Evolutionary conservation across 1,140 invertebrate genomes (phyloP), one percentile per base, ranked within the genome.

Genomic region (Aphaenogaster ashmeadi): DNA sequence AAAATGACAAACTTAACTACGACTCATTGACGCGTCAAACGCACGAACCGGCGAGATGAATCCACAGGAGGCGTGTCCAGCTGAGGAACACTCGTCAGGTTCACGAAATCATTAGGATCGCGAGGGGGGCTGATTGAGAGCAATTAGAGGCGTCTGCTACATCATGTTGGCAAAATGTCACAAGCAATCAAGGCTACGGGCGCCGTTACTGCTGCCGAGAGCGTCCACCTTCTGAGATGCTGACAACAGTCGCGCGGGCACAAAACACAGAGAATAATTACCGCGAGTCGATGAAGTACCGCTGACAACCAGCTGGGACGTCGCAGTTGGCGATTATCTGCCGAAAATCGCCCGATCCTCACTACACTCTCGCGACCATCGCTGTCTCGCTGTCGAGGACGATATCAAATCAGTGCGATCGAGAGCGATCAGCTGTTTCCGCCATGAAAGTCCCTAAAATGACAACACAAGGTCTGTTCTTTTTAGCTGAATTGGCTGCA

Each of bases 101-200:
- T 27, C 62, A 41, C 56, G 41, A 60, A 77, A 79, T 88, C 56
- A 56, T 52, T 60, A 54, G 60, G n/a, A 8, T 11, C 8, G 50
- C 60, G 47, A 64, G 38, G 47, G 66, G 38, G 81, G 44, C 41
- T 54, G 83, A 91, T 80, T 67, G 83, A 86, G 75, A 91, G 67
- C 56, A 90, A 92, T 84, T 90, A 90, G 78, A 90, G 89, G 79
- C 91, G 92, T 93, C 93, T 94, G 92, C 92, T 93, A 92, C 87
- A 85, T 91, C 69, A 86, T 36, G 84, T 90, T 89, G 79, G 58
- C 78, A 86, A 93, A 87, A 92, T 91, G 92, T 94, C 92, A 93
- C 89, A 92, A 67, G 88, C 77, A 86, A 79, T 88, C 80, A 77
- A 83, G 52, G 13, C 54, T 86, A 64, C 38, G 50, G 50, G 75